Evolutionary conservation across 2,113 vertebrate species (phyloP).

Genomic region (Aspidoscelis tigris): DNA sequence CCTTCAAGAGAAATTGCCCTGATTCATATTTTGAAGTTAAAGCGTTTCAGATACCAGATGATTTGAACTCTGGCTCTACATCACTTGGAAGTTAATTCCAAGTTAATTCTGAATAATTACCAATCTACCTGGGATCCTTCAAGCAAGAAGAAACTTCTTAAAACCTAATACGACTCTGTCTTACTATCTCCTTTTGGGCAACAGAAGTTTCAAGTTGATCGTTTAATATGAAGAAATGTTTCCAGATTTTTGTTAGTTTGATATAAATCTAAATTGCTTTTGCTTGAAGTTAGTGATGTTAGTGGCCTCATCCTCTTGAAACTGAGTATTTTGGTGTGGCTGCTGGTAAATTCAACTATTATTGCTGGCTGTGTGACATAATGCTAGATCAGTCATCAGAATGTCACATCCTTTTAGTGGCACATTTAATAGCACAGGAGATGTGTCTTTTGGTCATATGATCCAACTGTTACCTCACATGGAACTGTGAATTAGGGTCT

Average conservation of each 20-base stretch:
- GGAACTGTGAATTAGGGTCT: neutral
- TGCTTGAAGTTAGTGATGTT: neutral
- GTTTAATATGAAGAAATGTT: neutral
- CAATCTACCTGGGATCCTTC: neutral
- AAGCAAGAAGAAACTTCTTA: neutral
- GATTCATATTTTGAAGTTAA: neutral
- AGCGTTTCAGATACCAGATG: neutral
- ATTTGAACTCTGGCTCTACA: neutral
- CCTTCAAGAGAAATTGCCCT: neutral
- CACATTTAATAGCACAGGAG: neutral
- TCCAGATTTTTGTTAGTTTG: neutral
- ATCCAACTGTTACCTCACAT: neutral
- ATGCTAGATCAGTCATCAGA: constrained; percentile 2
- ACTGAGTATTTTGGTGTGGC: neutral
- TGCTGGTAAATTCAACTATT: neutral
- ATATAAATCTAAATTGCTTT: neutral
- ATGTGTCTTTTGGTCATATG: neutral
- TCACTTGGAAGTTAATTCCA: neutral
- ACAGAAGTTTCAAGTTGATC: neutral
- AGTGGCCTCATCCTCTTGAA: neutral
- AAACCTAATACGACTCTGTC: neutral
- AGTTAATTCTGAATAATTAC: neutral
- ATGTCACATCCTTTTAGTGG: neutral
- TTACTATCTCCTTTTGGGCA: too few relatives aligned
- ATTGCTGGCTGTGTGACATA: constrained; percentile 16